Base-by-base conservation (phyloP, 1,140 invertebrate genomes). In the Grapholita molesta region DNA sequence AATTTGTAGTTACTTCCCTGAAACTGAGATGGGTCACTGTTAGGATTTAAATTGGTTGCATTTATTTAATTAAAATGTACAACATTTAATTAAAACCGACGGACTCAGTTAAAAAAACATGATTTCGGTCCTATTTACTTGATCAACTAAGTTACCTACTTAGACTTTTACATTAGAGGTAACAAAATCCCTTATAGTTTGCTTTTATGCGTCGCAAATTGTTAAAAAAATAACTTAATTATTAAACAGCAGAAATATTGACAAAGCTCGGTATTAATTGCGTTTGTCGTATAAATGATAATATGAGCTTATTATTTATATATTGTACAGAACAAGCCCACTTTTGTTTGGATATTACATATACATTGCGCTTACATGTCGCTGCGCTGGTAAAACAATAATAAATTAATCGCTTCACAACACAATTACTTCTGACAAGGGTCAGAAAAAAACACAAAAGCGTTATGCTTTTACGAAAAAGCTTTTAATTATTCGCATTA, bases 401-500 rank as follows among this genome's bases (percentile, higher is more conserved):
- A 74, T 74, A 75, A 83, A 81, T 83, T 86, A 88, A 86, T 85
- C 83, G 82, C 71, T 82, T 76, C 69, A 76, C 83, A 86, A 86
- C 77, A 78, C 78, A 77, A 85, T 86, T 85, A 86, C 72, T 72
- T 70, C 30, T 88, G 86, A 86, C 81, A 74, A 88, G 84, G 84
- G 86, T 87, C 75, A 70, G 73, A 69, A 75, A 71, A 68, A 77
- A 74, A 86, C 64, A 85, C 77, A 84, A 80, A 69, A 80, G 74
- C 70, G 69, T 61, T 73, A 76, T 75, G 69, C 71, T 79, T 77
- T 78, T 73, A 73, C 72, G 72, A 72, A 82, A 83, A 84, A 79
- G 76, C 83, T 82, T 82, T 84, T 84, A 86, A 80, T 78, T 71
- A 77, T 61, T 69, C 74, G 70, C 77, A 71, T 80, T 85, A 84